Conservation (phyloP, 2,797 vertebrate genomes). For the Eulemur albifrons region DNA sequence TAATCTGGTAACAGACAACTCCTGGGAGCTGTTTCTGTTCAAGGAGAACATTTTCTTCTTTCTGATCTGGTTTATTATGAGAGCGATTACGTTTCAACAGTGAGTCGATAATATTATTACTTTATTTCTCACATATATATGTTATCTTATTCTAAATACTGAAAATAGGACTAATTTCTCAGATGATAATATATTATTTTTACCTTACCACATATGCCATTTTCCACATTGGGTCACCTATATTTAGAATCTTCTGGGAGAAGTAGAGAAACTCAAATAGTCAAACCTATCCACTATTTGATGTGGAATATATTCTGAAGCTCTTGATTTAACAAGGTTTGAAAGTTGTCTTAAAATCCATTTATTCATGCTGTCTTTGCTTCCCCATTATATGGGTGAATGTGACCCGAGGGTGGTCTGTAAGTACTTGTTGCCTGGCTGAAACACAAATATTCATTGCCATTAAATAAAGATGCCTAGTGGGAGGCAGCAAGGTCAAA, state of each 20-base stretch:
- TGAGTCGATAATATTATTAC: not conserved
- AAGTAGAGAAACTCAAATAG: not conserved
- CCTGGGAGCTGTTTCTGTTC: not conserved
- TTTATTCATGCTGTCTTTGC: not conserved
- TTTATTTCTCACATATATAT: not conserved
- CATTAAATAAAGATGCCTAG: slow-evolving; percentile 8
- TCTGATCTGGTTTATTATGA: not conserved
- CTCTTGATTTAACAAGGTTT: slow-evolving; percentile 34
- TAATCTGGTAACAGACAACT: not conserved
- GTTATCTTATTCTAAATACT: not conserved
- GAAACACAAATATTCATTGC: not conserved
- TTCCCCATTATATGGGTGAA: not conserved
- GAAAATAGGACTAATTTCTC: not conserved
- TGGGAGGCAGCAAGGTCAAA: not conserved
- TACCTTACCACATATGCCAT: not conserved
- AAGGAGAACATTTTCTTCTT: not conserved
- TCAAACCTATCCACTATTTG: not conserved
- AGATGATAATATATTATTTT: not conserved
- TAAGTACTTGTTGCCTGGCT: not conserved
- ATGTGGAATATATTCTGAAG: slow-evolving; percentile 11
- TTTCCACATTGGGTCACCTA: not conserved
- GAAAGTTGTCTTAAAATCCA: slow-evolving; percentile 12
- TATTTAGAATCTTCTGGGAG: not conserved
- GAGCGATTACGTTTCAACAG: not conserved
- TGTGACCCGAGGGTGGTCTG: not conserved